Base-by-base conservation (phyloP, 2,797 vertebrate species). In the Sitta carolinensis region DNA sequence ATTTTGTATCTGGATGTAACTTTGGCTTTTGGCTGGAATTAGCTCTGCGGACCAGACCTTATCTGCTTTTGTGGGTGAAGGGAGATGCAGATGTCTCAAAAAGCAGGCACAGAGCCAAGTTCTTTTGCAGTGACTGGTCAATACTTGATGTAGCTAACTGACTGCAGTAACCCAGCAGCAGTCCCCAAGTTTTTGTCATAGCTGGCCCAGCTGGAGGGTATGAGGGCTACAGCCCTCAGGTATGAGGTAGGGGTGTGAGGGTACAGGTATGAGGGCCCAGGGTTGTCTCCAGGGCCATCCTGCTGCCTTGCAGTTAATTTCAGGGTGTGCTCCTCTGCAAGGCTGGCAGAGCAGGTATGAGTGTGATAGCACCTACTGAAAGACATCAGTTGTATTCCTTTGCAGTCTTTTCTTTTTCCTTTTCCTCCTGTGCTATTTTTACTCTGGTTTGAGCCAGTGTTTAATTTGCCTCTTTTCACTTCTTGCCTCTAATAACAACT, bases 381-480 rank as follows among this genome's bases (percentile, higher is more conserved):
- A 87, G 72, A 51, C 64, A 72, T 69, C 57, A 42, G 12, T 22
- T 92, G 22, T 72, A 26, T 63, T 87, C 34, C 50, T 89, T 83
- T 74, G 52, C 61, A 91, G 42, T 63, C 19, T 68, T 73, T 81
- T 87, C 38, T 91, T 84, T 62, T 72, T 75, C 50, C 40, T 82
- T 78, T 85, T 79, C 16, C 27, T 87, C 51, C 36, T 51, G 22
- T 78, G 83, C 91, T 95, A 91, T 94, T 96, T 96, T 96, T 94
- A 77, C n/a, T 54, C 64, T 51, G 58, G 64, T 85, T 96, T 95
- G 91, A 94, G 83, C 89, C 20, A n/a, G 84, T 83, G 68, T 92
- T 95, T 95, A 89, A 94, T 94, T 92, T 92, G 75, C 78, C 9
- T 94, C 81, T 92, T 91, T 94, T 93, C 59, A 82, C 75, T 94